These are phyloP conservation scores for Pantala flavescens DNA, from an alignment of 1,140 invertebrate genomes.

Conservation along the genomic window DNA sequence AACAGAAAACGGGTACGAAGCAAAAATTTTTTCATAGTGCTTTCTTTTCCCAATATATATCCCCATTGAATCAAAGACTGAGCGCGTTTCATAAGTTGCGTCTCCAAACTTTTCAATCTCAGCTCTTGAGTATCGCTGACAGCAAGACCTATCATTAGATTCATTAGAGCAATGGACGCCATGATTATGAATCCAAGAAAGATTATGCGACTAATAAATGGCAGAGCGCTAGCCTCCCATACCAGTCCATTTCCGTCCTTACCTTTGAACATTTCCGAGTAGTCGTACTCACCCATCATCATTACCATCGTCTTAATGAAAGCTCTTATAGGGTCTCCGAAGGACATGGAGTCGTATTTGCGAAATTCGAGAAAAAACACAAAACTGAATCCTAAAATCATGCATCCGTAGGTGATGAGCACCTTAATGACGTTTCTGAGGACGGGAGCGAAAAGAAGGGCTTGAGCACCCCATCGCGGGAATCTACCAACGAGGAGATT, in stretches of 20 bases:
- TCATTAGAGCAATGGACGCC: slow-evolving; percentile 37
- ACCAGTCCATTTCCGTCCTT: not conserved
- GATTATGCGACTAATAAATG: slow-evolving; percentile 26
- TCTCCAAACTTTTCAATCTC: not conserved
- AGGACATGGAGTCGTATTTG: slow-evolving; percentile 30
- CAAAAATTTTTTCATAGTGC: not conserved
- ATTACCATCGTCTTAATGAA: slow-evolving; percentile 43
- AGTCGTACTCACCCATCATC: slow-evolving; percentile 49
- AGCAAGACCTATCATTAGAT: slow-evolving; percentile 36
- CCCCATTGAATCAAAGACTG: not conserved
- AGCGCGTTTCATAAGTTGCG: not conserved
- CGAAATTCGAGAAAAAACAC: slow-evolving; percentile 42
- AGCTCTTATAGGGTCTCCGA: slow-evolving; percentile 34
- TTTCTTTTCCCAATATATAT: not conserved
- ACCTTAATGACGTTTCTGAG: slow-evolving; percentile 36
- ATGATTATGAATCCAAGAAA: slow-evolving; percentile 31
- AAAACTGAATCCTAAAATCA: slow-evolving; percentile 44
- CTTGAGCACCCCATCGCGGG: slow-evolving; percentile 39
- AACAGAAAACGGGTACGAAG: not conserved
- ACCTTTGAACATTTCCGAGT: slow-evolving; percentile 32
- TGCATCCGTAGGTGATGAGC: slow-evolving; percentile 39
- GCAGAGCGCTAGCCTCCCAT: slow-evolving; percentile 5
- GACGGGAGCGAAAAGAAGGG: slow-evolving; percentile 42
- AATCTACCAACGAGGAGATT: slow-evolving; percentile 41
- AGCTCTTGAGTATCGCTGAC: slow-evolving; percentile 33